These are phyloP conservation scores for Cyanistes caeruleus DNA, from an alignment of 2,113 vertebrate species.

Conservation along the genomic window DNA sequence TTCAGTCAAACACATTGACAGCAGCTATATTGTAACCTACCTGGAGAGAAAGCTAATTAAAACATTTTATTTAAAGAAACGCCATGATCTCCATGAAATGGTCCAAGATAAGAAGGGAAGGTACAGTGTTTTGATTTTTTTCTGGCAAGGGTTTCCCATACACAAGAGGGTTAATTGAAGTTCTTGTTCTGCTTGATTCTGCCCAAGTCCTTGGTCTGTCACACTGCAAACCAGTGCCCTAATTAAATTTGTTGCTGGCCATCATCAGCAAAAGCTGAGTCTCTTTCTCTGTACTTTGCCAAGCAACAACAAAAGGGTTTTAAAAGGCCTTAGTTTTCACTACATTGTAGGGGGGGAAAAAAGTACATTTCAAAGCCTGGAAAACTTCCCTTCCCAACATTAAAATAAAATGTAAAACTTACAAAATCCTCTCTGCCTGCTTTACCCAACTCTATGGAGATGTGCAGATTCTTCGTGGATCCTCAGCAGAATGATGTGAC, in stretches of 20 bases:
- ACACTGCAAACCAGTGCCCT: background rate
- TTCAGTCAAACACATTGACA: background rate
- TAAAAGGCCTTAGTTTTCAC: background rate
- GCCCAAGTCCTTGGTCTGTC: background rate
- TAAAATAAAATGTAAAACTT: background rate
- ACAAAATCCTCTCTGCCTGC: background rate
- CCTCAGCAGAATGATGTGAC: accelerated
- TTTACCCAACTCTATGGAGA: background rate
- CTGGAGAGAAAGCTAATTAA: background rate
- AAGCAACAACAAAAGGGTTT: background rate
- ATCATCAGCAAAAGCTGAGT: background rate
- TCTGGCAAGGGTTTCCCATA: background rate
- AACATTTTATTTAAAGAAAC: background rate
- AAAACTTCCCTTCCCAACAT: background rate
- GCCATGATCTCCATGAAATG: background rate
- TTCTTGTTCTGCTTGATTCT: background rate
- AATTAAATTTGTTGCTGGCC: background rate
- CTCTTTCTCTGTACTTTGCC: background rate
- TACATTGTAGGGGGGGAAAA: background rate
- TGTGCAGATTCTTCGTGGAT: background rate
- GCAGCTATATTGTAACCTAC: background rate
- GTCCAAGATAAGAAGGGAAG: background rate
- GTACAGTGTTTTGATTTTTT: background rate
- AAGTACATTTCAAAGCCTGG: background rate
- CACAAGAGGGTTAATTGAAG: background rate